Conservation (phyloP, 1,140 invertebrate genomes). For the Drosophila ambigua region DNA sequence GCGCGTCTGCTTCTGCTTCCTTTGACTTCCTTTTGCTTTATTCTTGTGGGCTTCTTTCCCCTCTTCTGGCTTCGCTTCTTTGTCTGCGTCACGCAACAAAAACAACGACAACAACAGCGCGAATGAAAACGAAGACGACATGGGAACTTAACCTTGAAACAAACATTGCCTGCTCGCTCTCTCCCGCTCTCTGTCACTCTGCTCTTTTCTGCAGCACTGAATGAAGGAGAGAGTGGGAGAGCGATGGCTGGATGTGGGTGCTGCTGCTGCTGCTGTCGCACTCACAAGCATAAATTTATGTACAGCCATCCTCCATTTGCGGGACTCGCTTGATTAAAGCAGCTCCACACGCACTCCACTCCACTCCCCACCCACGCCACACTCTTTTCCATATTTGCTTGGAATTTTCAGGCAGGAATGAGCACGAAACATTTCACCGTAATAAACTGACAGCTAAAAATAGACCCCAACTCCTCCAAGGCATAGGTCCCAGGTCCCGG, state of each 20-base stretch:
- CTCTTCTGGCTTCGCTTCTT: not conserved
- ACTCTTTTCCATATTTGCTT: slow-evolving; percentile 8
- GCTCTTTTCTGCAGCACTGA: slow-evolving; percentile 31
- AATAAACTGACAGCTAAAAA: slow-evolving; percentile 60
- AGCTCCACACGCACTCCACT: slow-evolving; percentile 1
- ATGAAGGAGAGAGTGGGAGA: not conserved
- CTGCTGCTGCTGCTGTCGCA: not conserved
- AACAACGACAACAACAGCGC: not conserved
- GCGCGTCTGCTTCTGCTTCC: slow-evolving; percentile 31
- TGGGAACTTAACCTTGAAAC: slow-evolving; percentile 76
- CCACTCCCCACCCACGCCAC: not conserved
- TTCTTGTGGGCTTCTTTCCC: slow-evolving; percentile 11
- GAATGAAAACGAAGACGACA: slow-evolving; percentile 70
- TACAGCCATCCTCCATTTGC: slow-evolving; percentile 5
- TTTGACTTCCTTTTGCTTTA: slow-evolving; percentile 27
- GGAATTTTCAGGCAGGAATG: slow-evolving; percentile 52
- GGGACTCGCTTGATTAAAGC: slow-evolving; percentile 48
- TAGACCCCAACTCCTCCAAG: slow-evolving; percentile 31
- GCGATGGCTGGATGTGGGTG: slow-evolving; percentile 26
- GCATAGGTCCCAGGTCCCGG: too few relatives aligned
- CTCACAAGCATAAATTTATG: slow-evolving; percentile 17
- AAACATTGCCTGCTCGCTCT: slow-evolving; percentile 23
- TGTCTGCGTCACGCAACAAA: slow-evolving; percentile 66
- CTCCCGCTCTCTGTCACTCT: not conserved
- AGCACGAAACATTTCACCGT: slow-evolving; percentile 55